A percentile compares a stretch with the other conserved stretches of the same genome.
These are phyloP conservation scores for Pteropus alecto DNA, from an alignment of 2,113 vertebrate genomes.

Conservation along the genomic window DNA sequence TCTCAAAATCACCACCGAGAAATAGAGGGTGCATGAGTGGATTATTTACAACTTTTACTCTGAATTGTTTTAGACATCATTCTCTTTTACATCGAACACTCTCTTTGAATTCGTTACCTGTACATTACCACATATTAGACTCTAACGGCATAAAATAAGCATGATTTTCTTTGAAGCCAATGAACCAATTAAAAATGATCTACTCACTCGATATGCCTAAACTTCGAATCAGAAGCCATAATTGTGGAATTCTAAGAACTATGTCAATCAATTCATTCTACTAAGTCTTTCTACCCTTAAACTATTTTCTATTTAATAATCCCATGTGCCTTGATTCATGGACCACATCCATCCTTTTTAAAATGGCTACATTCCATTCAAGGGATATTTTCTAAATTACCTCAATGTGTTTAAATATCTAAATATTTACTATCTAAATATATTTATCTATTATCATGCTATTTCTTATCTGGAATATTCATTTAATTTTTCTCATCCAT, in stretches of 20 bases:
- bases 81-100: background rate
- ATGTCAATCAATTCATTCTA: background rate
- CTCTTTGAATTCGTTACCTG: background rate
- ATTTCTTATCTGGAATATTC: background rate
- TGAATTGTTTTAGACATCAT: background rate
- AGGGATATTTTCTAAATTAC: background rate
- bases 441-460: background rate
- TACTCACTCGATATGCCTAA: background rate
- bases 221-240: constrained; percentile 11
- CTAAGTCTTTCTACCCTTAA: background rate
- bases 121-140: background rate
- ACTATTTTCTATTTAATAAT: constrained; percentile 3
- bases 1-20: background rate
- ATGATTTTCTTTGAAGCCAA: background rate
- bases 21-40: background rate
- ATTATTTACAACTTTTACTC: background rate
- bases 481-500: background rate
- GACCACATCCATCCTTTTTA: background rate
- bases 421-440: background rate
- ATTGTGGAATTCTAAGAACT: background rate
- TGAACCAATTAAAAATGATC: background rate
- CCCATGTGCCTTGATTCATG: background rate
- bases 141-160: background rate
- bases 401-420: background rate
- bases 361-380: background rate